Base-by-base conservation (phyloP, 2,797 vertebrate species). In the Myiothlypis coronata region DNA sequence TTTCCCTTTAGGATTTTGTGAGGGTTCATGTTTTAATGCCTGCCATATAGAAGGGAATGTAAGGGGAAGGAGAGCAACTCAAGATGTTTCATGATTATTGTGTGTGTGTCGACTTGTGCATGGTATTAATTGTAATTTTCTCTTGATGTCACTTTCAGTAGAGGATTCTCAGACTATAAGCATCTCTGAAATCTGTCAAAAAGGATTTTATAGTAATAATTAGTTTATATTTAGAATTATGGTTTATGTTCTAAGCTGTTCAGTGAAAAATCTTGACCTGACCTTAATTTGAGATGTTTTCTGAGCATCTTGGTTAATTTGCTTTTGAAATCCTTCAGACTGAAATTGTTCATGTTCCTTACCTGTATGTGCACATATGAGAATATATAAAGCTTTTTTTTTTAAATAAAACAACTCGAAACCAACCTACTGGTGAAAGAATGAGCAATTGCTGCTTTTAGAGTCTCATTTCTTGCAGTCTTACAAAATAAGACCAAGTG, bases 401-500 rank as follows among this genome's bases (percentile, higher is more conserved):
- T 14, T 44, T 17, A 3, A 44, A 28, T 70, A 35, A 61, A 65
- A 53, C 3, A 26, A n/a, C 12, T 23, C 1, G 3, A 57, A 79
- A 20, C 49, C 60, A 72, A 46, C 19, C 14, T 74, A 6, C 41
- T 87, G 60, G 17, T 68, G 60, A 72, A 72, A 69, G 26, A 55
- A 78, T 24, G 35, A 65, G 24, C 49, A 82, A 12, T 57, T 86
- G n/a, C 35, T 76, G 37, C 52, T 93, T 23, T 57, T 84, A 52
- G 0, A 6, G 56, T 67, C 91, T 86, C 4, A 39, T 82, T 93
- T 83, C 61, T 89, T 91, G 30, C 27, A 22, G 77, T 77, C 17
- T n/a, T 80, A 64, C 26, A 64, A 80, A 94, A 56, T 87, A 85
- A 70, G 59, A 57, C 34, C 41, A 65, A 89, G n/a, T 84, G 47